phyloP scores from a whole-genome alignment of 2,113 vertebrate species.

The Tetrao urogallus region DNA sequence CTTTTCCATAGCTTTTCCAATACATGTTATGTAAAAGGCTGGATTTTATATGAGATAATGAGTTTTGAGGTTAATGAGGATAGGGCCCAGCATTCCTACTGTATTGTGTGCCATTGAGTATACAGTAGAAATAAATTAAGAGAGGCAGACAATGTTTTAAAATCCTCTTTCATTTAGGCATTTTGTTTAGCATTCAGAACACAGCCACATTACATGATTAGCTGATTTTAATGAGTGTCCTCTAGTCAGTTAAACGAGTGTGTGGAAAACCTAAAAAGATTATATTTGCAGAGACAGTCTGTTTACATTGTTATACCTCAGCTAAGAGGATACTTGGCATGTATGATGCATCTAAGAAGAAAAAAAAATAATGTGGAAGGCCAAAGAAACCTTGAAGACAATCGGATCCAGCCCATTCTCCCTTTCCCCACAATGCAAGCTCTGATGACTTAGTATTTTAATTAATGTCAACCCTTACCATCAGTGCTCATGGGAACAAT shows the following conservation, averaged over 20 bases:
- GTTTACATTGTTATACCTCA: constrained; percentile 52
- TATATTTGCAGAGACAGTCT: constrained; percentile 10
- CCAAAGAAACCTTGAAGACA: constrained; percentile 42
- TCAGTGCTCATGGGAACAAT: constrained; percentile 71
- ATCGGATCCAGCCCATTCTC: constrained; percentile 48
- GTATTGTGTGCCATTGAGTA: background rate
- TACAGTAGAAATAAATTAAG: constrained; percentile 52
- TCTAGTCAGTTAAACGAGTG: constrained; percentile 47
- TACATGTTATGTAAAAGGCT: background rate
- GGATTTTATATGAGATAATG: constrained; percentile 12
- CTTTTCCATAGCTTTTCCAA: constrained; percentile 2
- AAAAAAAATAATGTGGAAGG: constrained; percentile 36
- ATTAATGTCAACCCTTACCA: constrained; percentile 66
- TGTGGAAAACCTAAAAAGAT: constrained; percentile 33
- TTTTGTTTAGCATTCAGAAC: constrained; percentile 67
- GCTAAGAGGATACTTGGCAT: constrained; percentile 10
- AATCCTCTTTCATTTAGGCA: constrained; percentile 53
- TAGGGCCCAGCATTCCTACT: constrained; percentile 19
- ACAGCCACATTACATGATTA: constrained; percentile 54
- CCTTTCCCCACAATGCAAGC: constrained; percentile 49
- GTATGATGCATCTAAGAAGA: constrained; percentile 9
- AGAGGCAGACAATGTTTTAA: constrained; percentile 47
- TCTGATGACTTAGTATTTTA: constrained; percentile 76
- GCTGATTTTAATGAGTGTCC: constrained; percentile 64
- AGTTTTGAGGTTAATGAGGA: constrained; percentile 47